phyloP scores from a whole-genome alignment of 2,888 invertebrate genomes.

The Himalopsyche japonica region DNA sequence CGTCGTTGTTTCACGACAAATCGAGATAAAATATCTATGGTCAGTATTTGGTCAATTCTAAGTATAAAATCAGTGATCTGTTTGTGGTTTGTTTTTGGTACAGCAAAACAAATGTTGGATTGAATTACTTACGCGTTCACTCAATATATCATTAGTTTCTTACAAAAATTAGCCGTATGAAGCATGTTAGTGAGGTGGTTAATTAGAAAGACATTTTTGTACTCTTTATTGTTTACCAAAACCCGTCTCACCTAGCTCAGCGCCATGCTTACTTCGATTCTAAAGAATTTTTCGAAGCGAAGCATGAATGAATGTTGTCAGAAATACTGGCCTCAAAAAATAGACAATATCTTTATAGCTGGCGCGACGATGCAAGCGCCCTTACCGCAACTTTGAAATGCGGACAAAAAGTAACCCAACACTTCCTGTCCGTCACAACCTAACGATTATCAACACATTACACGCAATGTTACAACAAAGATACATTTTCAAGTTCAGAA shows the following conservation, averaged over 20 bases:
- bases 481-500: neutral
- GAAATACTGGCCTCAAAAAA: neutral
- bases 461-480: neutral
- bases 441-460: neutral
- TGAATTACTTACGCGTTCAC: no score
- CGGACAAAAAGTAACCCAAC: neutral
- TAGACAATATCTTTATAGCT: neutral
- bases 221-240: neutral
- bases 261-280: neutral
- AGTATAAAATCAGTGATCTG: no score
- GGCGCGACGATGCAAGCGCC: neutral
- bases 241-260: neutral
- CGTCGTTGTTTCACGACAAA: no score
- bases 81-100: no score
- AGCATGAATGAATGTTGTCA: neutral
- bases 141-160: no score
- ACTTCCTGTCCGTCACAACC: neutral
- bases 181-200: no score
- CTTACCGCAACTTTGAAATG: conserved; percentile 10
- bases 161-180: no score
- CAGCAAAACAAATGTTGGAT: no score
- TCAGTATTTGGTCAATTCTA: no score
- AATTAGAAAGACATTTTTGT: neutral
- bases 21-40: no score
- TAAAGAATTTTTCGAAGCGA: neutral